Evolutionary conservation across 2,888 invertebrate genomes (phyloP).

Genomic region (Scelioninae gen. 2): DNA sequence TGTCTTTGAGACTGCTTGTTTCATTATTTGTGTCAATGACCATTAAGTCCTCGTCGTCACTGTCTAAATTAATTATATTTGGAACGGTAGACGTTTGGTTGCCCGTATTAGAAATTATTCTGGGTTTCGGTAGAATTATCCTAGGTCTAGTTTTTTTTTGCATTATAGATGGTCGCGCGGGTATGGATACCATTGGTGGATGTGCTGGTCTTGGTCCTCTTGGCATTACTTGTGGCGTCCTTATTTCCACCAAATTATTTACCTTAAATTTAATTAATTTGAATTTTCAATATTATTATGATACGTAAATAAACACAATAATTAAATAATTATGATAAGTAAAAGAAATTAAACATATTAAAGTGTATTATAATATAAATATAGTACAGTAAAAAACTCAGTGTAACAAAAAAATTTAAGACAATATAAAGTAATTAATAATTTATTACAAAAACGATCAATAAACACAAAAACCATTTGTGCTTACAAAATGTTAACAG

Average conservation of each 20-base stretch:
- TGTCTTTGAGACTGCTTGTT: slow-evolving; percentile 64
- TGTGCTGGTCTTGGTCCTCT: slow-evolving; percentile 24
- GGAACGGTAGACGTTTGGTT: slow-evolving; percentile 42
- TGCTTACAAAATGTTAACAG: too few relatives aligned
- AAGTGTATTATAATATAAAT: too few relatives aligned
- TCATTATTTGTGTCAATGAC: slow-evolving; percentile 55
- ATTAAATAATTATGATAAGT: too few relatives aligned
- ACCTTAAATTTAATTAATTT: slow-evolving; percentile 1
- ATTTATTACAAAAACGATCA: too few relatives aligned
- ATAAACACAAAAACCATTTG: too few relatives aligned
- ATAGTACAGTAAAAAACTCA: too few relatives aligned
- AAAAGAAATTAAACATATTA: too few relatives aligned
- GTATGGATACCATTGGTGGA: slow-evolving; percentile 65
- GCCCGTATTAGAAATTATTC: not conserved
- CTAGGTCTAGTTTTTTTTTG: slow-evolving; percentile 47
- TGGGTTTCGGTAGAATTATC: slow-evolving; percentile 49
- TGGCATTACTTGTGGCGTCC: slow-evolving; percentile 1
- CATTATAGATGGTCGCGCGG: slow-evolving; percentile 32
- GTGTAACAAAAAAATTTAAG: too few relatives aligned
- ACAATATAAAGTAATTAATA: too few relatives aligned
- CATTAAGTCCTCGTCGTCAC: slow-evolving; percentile 66
- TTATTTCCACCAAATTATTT: not conserved
- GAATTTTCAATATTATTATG: not conserved
- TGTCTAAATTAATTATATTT: slow-evolving; percentile 68
- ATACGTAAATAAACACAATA: not conserved